Base-by-base conservation (phyloP, 2,797 vertebrate species). In the Australoheros facetus region DNA sequence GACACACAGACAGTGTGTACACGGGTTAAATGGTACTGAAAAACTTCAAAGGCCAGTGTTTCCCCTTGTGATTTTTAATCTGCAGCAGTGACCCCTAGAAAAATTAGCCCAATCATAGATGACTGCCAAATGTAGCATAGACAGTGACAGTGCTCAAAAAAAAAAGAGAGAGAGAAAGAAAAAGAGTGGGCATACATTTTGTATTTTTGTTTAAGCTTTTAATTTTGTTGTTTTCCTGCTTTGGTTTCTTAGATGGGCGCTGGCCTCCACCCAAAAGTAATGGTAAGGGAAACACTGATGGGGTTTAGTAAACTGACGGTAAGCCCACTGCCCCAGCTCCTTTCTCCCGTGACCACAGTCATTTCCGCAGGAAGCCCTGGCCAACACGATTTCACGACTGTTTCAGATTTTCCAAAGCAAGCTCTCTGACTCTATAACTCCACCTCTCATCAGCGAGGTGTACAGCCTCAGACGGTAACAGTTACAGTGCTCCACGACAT, bases 331-430 rank as follows among this genome's bases (percentile, higher is more conserved):
- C 75, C 64, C 48, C 56, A 21, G 56, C 77, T 79, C 64, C 77
- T 73, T 78, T 77, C 77, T 89, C 83, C 84, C 79, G 66, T 90
- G 90, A 93, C 89, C 32, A 17, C 84, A 86, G 82, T 72, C 57
- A 79, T 89, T 94, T 94, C 93, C 91, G 59, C 92, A 94, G 92
- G 92, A 94, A 93, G 86, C 80, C 66, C 84, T 62, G 55, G 14
- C 79, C 81, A 73, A 72, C 83, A 78, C 85, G 59, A 92, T 88
- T 91, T 73, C 86, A 81, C 86, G 71, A 93, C 86, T 91, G 90
- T 89, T 88, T 90, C 57, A 86, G 26, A 13, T 79, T 89, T 87
- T 90, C 89, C 88, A 90, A 90, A 92, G 89, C 85, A 92, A 91
- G 72, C 83, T 71, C 56, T 4, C 7, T 57, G 82, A 59, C 84